Evolutionary conservation across 1,140 invertebrate species (phyloP).

Genomic region (Monochamus saltuarius): DNA sequence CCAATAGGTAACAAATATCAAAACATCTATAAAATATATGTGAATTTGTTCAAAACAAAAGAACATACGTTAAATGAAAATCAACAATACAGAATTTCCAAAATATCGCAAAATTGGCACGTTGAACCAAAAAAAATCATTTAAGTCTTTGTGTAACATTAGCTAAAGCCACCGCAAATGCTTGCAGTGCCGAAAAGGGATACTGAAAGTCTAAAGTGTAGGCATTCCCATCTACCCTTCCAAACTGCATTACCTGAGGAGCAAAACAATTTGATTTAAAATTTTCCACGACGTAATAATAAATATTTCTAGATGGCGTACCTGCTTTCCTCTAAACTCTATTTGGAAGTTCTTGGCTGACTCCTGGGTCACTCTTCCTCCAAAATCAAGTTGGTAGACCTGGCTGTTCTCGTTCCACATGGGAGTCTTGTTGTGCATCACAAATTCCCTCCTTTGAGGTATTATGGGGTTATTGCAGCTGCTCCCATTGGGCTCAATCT

Average conservation of each 20-base stretch:
- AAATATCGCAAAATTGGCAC: conserved; percentile 21
- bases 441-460: conserved; percentile 72
- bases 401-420: conserved; percentile 99
- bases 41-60: conserved; percentile 8
- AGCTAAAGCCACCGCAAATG: conserved; percentile 96
- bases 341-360: conserved; percentile 99
- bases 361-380: conserved; percentile 98
- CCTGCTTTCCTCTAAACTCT: conserved; percentile 95
- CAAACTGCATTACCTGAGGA: conserved; percentile 97
- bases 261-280: neutral
- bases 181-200: conserved; percentile 97
- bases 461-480: conserved; percentile 53
- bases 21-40: conserved; percentile 27
- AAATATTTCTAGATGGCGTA: conserved; percentile 44
- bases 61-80: conserved; percentile 13
- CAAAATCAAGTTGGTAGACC: conserved; percentile 98
- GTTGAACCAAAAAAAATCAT: conserved; percentile 57
- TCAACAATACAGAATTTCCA: neutral
- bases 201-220: conserved; percentile 99
- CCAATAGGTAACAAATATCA: conserved; percentile 14
- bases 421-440: conserved; percentile 98
- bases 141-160: conserved; percentile 98
- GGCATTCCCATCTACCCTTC: conserved; percentile 96
- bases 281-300: too few species aligned
- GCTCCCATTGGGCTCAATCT: conserved; percentile 60